Evolutionary conservation across 2,888 invertebrate species (phyloP), one percentile per base, ranked within the genome.

Genomic region (Matsumyia berberina): DNA sequence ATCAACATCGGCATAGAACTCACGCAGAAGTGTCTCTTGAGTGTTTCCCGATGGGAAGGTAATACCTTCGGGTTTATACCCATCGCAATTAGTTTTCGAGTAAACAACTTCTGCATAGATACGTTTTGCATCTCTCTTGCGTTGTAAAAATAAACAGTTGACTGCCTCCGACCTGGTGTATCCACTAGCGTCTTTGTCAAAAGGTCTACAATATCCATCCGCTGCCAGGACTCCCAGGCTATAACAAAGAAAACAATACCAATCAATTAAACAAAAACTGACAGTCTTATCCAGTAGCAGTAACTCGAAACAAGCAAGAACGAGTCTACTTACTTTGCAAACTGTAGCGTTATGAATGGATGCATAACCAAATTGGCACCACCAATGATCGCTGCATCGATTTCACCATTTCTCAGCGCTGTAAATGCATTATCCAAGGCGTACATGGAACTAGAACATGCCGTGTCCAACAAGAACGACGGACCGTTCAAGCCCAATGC

Each of bases 391-490:
- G 98, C 98, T 0, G 95, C 93, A 82, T 99, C 98, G 89, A 97
- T 97, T 83, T 95, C 94, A 0, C 97, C 97, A 87, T 94, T 94
- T 37, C 96, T 93, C 53, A 98, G 94, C 0, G 96, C 94, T 57
- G 94, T 93, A 90, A 95, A 96, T 11, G 96, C 97, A 86, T 95
- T 95, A 88, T 98, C 97, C 72, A 98, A 87, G 0, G 98, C 98
- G 88, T 96, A 95, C 87, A 98, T 93, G 7, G 97, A 96, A 70
- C 98, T 98, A n/a, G 97, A 97, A 90, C 98, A 99, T 0, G 98
- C 98, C 0, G 98, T 97, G 92, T 99, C 98, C 8, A 97, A 93
- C 0, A 96, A 94, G 92, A 95, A 96, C 5, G 97, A 97, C 0
- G 98, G 98, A 0, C 98, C 98, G 88, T 95, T 95, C 12, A 97